Evolutionary conservation across 2,888 invertebrate species (phyloP).

Genomic region (Eurytoma californica): DNA sequence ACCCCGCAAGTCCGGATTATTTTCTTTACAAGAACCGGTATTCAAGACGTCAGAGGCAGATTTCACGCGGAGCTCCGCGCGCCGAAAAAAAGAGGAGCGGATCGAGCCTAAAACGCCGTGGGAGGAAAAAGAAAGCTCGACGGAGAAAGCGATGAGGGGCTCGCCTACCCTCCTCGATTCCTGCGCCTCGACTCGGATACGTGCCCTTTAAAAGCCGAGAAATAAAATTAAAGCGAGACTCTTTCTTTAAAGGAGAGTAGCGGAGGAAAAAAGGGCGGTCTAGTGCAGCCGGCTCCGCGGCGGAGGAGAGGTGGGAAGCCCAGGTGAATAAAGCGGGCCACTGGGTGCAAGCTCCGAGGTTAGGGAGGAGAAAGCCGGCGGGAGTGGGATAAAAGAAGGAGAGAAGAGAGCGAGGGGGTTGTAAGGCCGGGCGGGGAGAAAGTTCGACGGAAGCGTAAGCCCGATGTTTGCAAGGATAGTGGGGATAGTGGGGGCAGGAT

Average conservation of each 20-base stretch:
- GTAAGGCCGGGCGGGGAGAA: neutral
- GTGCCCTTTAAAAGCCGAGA: constrained; percentile 23
- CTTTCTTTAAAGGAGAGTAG: constrained; percentile 25
- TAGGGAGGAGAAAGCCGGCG: neutral
- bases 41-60: constrained; percentile 39
- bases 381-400: neutral
- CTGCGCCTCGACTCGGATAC: neutral
- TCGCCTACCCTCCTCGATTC: neutral
- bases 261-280: constrained; percentile 2
- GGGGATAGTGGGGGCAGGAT: neutral
- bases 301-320: neutral
- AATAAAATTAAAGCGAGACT: constrained; percentile 43
- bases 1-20: constrained; percentile 9
- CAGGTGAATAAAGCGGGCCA: constrained; percentile 35
- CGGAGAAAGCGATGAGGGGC: neutral
- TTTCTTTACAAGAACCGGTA: constrained; percentile 36
- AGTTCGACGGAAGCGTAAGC: constrained; percentile 40
- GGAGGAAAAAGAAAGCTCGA: neutral
- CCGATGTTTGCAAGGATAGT: constrained; percentile 29
- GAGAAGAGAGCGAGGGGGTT: constrained; percentile 7
- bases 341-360: constrained; percentile 2
- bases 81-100: neutral
- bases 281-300: neutral
- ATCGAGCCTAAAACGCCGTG: neutral
- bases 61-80: neutral